Conservation (phyloP, 2,113 vertebrate genomes). For the Hassar affinis region DNA sequence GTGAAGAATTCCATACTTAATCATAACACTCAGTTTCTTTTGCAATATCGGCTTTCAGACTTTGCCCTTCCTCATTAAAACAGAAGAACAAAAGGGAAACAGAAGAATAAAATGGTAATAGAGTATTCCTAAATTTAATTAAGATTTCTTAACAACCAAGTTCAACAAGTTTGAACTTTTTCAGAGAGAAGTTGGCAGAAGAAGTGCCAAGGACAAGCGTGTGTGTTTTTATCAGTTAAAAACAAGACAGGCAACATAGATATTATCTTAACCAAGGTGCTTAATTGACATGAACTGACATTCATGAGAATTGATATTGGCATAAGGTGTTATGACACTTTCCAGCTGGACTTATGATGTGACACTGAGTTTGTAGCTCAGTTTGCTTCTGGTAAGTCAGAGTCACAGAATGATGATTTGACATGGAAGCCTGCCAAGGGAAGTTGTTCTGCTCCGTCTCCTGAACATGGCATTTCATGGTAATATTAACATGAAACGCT, state of each 20-base stretch:
- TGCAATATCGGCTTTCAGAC: conserved; percentile 7
- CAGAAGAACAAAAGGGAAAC: background rate
- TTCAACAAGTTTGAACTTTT: conserved; percentile 31
- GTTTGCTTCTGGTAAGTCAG: background rate
- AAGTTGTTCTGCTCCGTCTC: background rate
- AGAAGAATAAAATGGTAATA: background rate
- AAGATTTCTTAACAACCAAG: conserved; percentile 28
- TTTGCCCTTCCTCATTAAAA: background rate
- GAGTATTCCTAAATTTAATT: conserved; percentile 15
- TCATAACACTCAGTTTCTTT: background rate
- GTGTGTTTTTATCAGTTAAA: background rate
- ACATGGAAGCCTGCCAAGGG: background rate
- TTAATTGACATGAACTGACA: background rate
- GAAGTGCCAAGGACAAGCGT: conserved; percentile 5
- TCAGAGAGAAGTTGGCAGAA: background rate
- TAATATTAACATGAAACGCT: background rate
- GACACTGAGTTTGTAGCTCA: background rate
- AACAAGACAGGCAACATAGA: background rate
- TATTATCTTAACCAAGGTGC: background rate
- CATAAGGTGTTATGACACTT: background rate
- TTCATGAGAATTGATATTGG: background rate
- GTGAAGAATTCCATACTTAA: conserved; percentile 14
- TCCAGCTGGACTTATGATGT: background rate
- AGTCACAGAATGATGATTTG: conserved; percentile 1
- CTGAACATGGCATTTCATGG: background rate